Evolutionary conservation across 64 coral and sea anemone species (phyloP), one percentile per base, ranked within the genome.

Genomic region (Actinia equina): DNA sequence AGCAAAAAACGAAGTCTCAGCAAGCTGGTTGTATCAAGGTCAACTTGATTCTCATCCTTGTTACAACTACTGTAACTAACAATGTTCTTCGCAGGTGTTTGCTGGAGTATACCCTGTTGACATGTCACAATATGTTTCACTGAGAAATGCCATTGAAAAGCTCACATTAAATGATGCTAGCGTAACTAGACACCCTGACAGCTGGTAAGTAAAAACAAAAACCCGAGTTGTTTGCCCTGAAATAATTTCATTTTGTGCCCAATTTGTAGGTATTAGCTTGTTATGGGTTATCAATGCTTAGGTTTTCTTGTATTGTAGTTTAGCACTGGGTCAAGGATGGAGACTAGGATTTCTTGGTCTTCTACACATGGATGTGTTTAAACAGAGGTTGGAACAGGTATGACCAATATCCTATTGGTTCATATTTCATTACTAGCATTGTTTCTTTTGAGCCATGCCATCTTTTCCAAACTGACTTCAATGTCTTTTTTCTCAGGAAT

Each of bases 291-390:
- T 57, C 11, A 12, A 11, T 5, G 46, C 7, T 49, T 49, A 8
- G 19, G 27, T 17, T 79, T 79, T 79, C 22, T 57, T 74, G 6
- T 61, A 80, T 77, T 61, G 18, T 77, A 98, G 96, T 85, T 70
- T 92, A 18, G 96, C 96, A 37, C 90, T 98, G 1, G 96, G 96
- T 17, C 96, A 98, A 87, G 96, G 96, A 22, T 95, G 93, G 96
- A 94, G 96, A 25, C 90, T 98, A 17, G 96, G 96, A 3, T 98
- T 98, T 84, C 88, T 98, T 20, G 96, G 96, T 16, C 64, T 98
- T 17, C 77, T 98, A 2, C 96, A 98, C 74, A 98, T 98, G 96
- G 96, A 98, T 65, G 96, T 98, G 0, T 98, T 98, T 52, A 94
- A 94, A 84, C 93, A 98, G 44, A 84, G 96, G 80, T 77, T 98